These are phyloP conservation scores for Phyllotreta cruciferae DNA, from an alignment of 2,888 invertebrate genomes.

Conservation along the genomic window DNA sequence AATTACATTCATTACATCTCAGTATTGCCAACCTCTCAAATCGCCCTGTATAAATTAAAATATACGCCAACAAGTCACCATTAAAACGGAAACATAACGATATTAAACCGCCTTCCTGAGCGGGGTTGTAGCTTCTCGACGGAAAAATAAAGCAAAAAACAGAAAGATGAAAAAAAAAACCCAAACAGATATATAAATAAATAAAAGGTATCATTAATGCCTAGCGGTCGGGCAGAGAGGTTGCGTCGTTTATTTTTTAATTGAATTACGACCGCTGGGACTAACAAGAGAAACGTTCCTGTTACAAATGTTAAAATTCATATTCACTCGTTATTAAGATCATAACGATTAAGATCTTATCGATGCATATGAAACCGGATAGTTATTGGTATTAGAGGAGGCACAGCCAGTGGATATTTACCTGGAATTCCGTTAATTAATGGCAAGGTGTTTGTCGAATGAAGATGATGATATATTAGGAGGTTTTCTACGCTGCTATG, in stretches of 20 bases:
- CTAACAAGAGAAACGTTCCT: slow-evolving; percentile 25
- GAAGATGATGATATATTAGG: too few relatives aligned
- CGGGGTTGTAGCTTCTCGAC: background rate
- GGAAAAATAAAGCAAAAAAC: too few relatives aligned
- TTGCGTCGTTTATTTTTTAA: slow-evolving; percentile 32
- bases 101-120: slow-evolving; percentile 17
- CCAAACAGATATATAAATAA: too few relatives aligned
- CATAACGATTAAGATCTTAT: slow-evolving; percentile 30
- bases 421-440: background rate
- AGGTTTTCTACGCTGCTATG: too few relatives aligned
- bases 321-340: slow-evolving; percentile 31
- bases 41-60: slow-evolving; percentile 5
- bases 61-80: slow-evolving; percentile 32
- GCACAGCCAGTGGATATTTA: background rate
- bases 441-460: too few relatives aligned
- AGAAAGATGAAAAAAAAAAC: too few relatives aligned
- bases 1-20: too few relatives aligned
- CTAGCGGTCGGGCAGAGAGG: too few relatives aligned
- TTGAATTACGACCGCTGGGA: slow-evolving; percentile 34
- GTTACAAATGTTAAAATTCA: slow-evolving; percentile 34
- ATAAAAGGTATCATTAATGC: too few relatives aligned
- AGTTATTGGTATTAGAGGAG: slow-evolving; percentile 28
- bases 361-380: slow-evolving; percentile 31
- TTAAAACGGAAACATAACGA: slow-evolving; percentile 45
- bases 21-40: background rate